These are phyloP conservation scores for Platycercus adscitus DNA, from an alignment of 2,113 vertebrate species.

Conservation along the genomic window DNA sequence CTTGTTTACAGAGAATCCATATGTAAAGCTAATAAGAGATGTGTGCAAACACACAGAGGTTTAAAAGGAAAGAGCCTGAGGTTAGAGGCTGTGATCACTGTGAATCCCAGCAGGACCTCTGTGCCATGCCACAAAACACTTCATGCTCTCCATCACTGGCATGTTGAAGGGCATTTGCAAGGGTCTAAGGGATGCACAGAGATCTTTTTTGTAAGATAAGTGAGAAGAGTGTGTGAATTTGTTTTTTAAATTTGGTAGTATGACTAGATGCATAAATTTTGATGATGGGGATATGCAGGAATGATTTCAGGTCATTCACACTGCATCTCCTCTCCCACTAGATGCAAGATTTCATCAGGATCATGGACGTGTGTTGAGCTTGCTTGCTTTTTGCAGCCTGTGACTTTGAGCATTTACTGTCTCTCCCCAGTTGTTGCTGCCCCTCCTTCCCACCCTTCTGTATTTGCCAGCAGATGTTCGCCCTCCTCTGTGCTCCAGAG, in stretches of 20 bases:
- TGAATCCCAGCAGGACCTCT: background rate
- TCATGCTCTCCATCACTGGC: background rate
- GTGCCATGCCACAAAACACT: background rate
- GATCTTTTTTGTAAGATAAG: background rate
- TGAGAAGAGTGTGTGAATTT: background rate
- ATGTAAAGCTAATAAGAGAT: background rate
- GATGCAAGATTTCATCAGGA: background rate
- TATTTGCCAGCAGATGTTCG: slow-evolving; percentile 1
- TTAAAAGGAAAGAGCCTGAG: background rate
- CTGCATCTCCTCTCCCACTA: background rate
- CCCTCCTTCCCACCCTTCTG: background rate
- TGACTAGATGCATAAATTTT: background rate
- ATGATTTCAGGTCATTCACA: background rate
- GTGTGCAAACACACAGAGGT: background rate
- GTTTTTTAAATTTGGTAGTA: background rate
- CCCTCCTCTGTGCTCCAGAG: background rate
- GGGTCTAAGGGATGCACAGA: background rate
- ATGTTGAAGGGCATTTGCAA: background rate
- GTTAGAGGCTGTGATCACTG: background rate
- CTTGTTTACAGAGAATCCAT: background rate
- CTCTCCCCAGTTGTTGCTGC: background rate
- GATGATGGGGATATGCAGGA: background rate
- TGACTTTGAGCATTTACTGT: background rate
- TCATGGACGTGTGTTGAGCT: background rate
- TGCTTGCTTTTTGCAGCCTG: background rate